phyloP scores from a whole-genome alignment of 2,113 vertebrate genomes.

The Melanotaenia duboulayi region DNA sequence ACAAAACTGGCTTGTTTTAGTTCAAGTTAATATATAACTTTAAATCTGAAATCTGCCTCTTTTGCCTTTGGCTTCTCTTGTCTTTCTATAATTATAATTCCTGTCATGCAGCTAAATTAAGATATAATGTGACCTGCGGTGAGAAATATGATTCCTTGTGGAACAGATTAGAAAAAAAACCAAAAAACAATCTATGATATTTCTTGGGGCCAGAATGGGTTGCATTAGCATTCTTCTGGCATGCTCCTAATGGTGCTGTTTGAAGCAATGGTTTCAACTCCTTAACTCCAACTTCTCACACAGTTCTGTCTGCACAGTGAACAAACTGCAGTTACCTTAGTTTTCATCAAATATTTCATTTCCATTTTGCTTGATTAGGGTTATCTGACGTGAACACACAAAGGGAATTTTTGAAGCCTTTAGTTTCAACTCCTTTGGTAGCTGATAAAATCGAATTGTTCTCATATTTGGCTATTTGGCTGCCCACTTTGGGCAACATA shows the following conservation, averaged over 20 bases:
- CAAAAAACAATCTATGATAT: constrained; percentile 42
- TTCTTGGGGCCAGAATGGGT: constrained; percentile 36
- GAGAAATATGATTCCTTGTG: constrained; percentile 39
- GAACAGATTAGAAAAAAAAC: constrained; percentile 61
- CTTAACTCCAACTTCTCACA: not conserved
- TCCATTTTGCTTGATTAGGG: constrained; percentile 28
- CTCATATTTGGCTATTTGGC: constrained; percentile 35
- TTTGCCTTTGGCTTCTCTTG: constrained; percentile 12
- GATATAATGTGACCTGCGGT: constrained; percentile 55
- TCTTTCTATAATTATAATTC: constrained; percentile 40
- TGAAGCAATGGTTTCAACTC: constrained; percentile 7
- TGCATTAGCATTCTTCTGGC: constrained; percentile 9
- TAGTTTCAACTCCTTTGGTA: constrained; percentile 40
- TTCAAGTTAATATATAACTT: constrained; percentile 30
- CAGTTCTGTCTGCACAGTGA: not conserved
- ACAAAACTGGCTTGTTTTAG: constrained; percentile 10
- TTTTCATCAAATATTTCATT: constrained; percentile 27
- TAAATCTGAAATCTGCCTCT: not conserved
- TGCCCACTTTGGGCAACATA: constrained; percentile 41
- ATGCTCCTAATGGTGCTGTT: not conserved
- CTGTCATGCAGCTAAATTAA: constrained; percentile 45
- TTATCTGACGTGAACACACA: constrained; percentile 55
- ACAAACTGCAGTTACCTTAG: not conserved
- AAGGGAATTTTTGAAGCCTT: constrained; percentile 59
- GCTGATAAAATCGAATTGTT: constrained; percentile 60